Base-by-base conservation (phyloP, 1,140 invertebrate genomes). In the Drosophila burlai region DNA sequence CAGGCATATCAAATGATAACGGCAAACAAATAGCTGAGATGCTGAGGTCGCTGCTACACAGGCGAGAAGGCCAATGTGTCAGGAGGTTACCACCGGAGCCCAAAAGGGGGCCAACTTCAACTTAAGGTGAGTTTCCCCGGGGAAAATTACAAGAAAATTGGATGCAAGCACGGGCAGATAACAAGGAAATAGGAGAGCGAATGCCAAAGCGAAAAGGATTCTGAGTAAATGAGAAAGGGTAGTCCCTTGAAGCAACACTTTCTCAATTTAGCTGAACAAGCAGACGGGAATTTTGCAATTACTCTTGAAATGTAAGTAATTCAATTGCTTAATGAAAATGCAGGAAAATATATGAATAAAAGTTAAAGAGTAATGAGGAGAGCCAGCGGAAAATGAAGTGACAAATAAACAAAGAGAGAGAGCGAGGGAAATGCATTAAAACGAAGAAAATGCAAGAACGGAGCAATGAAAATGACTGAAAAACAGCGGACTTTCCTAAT, bases 11-110 rank as follows among this genome's bases (percentile, higher is more conserved):
- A 66, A 66, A 73, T 80, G 61, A 73, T 80, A 80, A 80, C 43
- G 76, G 61, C 77, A 45, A 66, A 65, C 55, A 73, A 78, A 78
- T 62, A 47, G 57, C 72, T 29, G 43, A 57, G 31, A 67, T 26
- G 24, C 52, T 18, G 36, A 16, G 36, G 62, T 26, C 29, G 31
- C 54, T 18, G 57, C 9, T 26, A 57, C 54, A 57, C 36, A 57
- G 50, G 21, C 40, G 15, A 26, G 65, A 69, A 78, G 74, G 76
- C 64, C 75, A 78, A 78, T 78, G 75, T 78, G 76, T 78, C 75
- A 78, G 64, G 52, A 71, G 75, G 76, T 78, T 78, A 77, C 36
- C 52, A 18, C 42, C 29, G 40, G 55, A 55, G 57, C 42, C 55
- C 38, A 13, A 31, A 31, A 18, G 21, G 40, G 29, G 31, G 21